Evolutionary conservation across 2,113 vertebrate genomes (phyloP).

Genomic region (Gobio gobio): DNA sequence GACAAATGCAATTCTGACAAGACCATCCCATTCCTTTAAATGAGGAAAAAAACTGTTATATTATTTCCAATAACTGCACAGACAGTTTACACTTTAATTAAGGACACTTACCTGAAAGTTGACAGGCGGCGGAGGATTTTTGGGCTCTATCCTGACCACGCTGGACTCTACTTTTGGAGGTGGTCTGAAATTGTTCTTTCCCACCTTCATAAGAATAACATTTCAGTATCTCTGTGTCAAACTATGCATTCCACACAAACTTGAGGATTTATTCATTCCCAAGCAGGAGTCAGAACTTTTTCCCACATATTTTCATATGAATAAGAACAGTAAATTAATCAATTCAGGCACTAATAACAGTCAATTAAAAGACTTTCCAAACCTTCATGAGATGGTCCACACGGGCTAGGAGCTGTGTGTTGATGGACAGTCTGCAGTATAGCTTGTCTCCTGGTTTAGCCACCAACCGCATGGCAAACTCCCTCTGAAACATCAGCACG

Average conservation of each 20-base stretch:
- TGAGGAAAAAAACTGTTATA: neutral
- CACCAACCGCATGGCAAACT: conserved; percentile 95
- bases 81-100: too few species aligned
- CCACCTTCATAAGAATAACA: conserved; percentile 74
- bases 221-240: neutral
- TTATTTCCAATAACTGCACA: neutral
- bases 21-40: conserved; percentile 94
- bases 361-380: too few species aligned
- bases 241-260: neutral
- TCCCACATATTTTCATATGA: neutral
- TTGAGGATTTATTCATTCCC: neutral
- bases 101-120: conserved; percentile 86
- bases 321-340: neutral
- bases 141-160: conserved; percentile 96
- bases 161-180: conserved; percentile 99
- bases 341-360: neutral
- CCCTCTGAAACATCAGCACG: conserved; percentile 97
- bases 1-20: conserved; percentile 97
- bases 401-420: conserved; percentile 92
- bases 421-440: conserved; percentile 95
- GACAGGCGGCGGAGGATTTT: conserved; percentile 94
- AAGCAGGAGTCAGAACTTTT: neutral
- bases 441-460: conserved; percentile 93
- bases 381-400: conserved; percentile 99
- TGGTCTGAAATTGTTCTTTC: conserved; percentile 96